phyloP scores from a whole-genome alignment of 2,113 vertebrate species.

The Amblyornis subalaris region DNA sequence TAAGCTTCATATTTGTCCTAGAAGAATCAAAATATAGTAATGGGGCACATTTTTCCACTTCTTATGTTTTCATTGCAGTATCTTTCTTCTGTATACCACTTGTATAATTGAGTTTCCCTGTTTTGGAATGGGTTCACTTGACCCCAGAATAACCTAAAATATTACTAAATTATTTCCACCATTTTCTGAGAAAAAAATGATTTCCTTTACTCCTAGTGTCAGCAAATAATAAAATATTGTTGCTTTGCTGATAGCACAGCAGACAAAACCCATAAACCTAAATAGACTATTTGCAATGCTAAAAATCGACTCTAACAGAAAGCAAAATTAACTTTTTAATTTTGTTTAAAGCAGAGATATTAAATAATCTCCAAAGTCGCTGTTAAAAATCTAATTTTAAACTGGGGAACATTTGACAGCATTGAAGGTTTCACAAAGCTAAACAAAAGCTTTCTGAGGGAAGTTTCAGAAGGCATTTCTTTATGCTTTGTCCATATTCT shows the following conservation, averaged over 20 bases:
- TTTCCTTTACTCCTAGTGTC: conserved; percentile 26
- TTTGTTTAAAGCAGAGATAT: conserved; percentile 27
- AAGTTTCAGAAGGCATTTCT: conserved; percentile 59
- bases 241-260: conserved; percentile 34
- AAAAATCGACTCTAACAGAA: not conserved
- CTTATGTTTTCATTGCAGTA: conserved; percentile 18
- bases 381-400: conserved; percentile 41
- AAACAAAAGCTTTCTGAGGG: conserved; percentile 72
- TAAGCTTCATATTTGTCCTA: not conserved
- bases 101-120: conserved; percentile 39
- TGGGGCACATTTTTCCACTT: not conserved
- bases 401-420: conserved; percentile 5
- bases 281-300: conserved; percentile 1
- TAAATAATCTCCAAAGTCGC: conserved; percentile 5
- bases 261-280: not conserved
- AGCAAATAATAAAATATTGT: conserved; percentile 53
- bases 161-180: conserved; percentile 47
- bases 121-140: conserved; percentile 43
- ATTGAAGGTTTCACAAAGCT: conserved; percentile 49
- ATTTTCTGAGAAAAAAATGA: conserved; percentile 1
- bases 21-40: not conserved
- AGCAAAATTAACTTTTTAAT: conserved; percentile 5
- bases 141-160: conserved; percentile 43
- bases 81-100: not conserved
- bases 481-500: conserved; percentile 75